Percentiles rank a stretch among this genome's conserved stretches.
Evolutionary conservation across 2,888 invertebrate genomes (phyloP).

Genomic region (Drosophila stalkeri): DNA sequence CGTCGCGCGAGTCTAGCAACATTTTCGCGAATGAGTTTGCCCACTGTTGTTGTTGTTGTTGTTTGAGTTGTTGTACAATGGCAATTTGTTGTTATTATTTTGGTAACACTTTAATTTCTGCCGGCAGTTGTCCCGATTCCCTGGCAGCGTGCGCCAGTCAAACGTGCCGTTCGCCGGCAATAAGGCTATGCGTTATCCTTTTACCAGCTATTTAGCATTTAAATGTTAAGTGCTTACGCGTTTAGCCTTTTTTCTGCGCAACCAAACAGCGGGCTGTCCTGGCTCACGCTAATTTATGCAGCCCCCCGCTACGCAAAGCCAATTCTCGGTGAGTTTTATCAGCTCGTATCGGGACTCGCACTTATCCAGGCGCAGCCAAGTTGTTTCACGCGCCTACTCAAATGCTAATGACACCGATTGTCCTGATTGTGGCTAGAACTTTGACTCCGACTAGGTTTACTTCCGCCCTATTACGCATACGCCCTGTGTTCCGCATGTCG

Average conservation of each 20-base stretch:
- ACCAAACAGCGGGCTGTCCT: conserved; percentile 39
- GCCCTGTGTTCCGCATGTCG: conserved; percentile 9
- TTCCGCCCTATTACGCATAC: conserved; percentile 43
- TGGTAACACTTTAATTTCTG: conserved; percentile 78
- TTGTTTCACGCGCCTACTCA: conserved; percentile 47
- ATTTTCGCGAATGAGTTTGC: conserved; percentile 51
- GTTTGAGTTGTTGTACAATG: conserved; percentile 29
- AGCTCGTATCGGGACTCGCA: conserved; percentile 51
- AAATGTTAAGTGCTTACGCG: conserved; percentile 70
- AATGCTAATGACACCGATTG: conserved; percentile 51
- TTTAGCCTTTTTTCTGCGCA: conserved; percentile 40
- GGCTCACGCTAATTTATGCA: conserved; percentile 47
- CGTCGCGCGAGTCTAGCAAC: conserved; percentile 70
- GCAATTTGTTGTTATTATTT: conserved; percentile 79
- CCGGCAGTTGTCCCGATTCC: conserved; percentile 25
- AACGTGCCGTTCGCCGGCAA: conserved; percentile 61
- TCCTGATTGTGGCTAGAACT: conserved; percentile 27
- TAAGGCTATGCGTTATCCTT: conserved; percentile 79
- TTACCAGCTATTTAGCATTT: conserved; percentile 82
- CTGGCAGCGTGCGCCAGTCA: conserved; percentile 50
- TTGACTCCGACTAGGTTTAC: conserved; percentile 9
- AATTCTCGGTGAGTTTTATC: conserved; percentile 62
- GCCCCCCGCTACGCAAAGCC: conserved; percentile 60
- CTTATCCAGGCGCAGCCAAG: conserved; percentile 18
- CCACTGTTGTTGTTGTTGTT: conserved; percentile 17